Conservation (phyloP, 2,113 vertebrate genomes). For the Eolophus roseicapilla region DNA sequence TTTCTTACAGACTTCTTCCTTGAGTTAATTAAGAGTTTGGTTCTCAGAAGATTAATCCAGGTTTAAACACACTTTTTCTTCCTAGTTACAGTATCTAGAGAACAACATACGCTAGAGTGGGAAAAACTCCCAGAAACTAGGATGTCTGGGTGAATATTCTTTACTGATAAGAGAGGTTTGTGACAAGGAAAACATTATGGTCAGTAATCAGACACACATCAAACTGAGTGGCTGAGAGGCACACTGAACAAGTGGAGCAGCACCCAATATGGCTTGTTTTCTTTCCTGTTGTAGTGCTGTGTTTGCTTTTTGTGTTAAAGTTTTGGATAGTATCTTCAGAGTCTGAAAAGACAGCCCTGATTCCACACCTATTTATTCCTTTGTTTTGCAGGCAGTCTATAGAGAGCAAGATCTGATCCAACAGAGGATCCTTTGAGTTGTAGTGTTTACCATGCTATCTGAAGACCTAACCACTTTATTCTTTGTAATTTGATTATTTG, state of each 20-base stretch:
- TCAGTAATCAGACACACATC: conserved; percentile 9
- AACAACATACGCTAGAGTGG: neutral
- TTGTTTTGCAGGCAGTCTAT: conserved; percentile 38
- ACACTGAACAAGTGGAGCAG: conserved; percentile 37
- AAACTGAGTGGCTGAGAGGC: conserved; percentile 21
- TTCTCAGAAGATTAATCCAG: conserved; percentile 35
- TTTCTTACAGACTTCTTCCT: conserved; percentile 5
- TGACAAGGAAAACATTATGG: neutral
- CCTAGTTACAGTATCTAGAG: neutral
- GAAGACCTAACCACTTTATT: conserved; percentile 56
- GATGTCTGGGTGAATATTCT: neutral
- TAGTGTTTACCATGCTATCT: conserved; percentile 51
- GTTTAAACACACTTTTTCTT: neutral
- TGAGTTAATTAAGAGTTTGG: conserved; percentile 15
- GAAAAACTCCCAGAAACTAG: conserved; percentile 17
- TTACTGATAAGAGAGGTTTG: neutral
- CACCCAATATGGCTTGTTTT: neutral
- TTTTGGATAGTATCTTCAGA: conserved; percentile 59
- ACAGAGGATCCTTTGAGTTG: conserved; percentile 52
- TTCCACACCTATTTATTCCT: conserved; percentile 44
- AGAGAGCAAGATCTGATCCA: conserved; percentile 15
- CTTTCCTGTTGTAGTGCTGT: conserved; percentile 64
- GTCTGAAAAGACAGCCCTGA: conserved; percentile 55
- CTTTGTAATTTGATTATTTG: conserved; percentile 74
- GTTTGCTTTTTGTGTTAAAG: conserved; percentile 57